These are phyloP conservation scores for Oplegnathus fasciatus DNA, from an alignment of 2,113 vertebrate species.

Conservation along the genomic window DNA sequence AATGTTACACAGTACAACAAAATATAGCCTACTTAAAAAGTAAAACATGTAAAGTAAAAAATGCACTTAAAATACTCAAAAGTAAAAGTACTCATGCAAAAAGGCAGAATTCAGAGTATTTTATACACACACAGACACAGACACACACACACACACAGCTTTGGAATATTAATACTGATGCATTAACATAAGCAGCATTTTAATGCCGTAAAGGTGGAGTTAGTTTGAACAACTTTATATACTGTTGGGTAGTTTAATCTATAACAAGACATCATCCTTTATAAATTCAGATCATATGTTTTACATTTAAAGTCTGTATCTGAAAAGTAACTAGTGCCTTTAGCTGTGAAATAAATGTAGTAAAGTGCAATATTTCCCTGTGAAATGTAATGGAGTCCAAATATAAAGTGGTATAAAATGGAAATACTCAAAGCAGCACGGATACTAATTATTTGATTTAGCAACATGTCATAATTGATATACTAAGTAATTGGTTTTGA, in stretches of 20 bases:
- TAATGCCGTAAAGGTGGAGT: background rate
- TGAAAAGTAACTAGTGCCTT: background rate
- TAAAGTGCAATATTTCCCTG: background rate
- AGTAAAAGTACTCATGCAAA: too few species aligned
- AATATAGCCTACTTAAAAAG: too few species aligned
- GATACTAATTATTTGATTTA: background rate
- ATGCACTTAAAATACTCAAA: too few species aligned
- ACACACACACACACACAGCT: too few species aligned
- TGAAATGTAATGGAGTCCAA: background rate
- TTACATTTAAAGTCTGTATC: background rate
- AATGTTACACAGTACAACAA: too few species aligned
- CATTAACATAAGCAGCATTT: background rate
- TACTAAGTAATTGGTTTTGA: background rate
- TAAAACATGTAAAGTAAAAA: too few species aligned
- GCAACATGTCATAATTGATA: background rate
- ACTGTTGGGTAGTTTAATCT: background rate
- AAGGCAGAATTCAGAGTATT: too few species aligned
- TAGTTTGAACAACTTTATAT: background rate
- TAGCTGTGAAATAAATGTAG: background rate
- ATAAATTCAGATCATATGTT: background rate
- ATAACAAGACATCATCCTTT: background rate
- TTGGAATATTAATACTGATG: background rate
- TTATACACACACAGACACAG: too few species aligned
- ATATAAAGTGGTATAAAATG: background rate
- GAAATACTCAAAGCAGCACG: too few species aligned